Evolutionary conservation across 2,797 vertebrate species (phyloP), one percentile per base, ranked within the genome.

Genomic region (Gymnoscopelus microlampas): DNA sequence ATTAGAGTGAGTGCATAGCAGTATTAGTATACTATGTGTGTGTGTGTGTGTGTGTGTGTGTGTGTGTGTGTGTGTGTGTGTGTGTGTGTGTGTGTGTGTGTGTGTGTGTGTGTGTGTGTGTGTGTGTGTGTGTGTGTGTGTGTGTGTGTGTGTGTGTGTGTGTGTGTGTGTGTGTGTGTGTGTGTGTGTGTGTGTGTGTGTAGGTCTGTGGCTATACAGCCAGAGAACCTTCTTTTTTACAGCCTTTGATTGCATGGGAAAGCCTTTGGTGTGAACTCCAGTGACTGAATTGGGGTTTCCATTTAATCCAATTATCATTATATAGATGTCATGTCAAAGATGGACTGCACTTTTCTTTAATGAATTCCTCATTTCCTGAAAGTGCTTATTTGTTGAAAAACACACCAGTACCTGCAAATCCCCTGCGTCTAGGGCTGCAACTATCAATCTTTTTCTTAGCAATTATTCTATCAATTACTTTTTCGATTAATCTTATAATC

Each of bases 371-470:
- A 29, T 29, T 29, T 29, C 26, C 26, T 29, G 26, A 29, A 29
- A 29, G 26, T 29, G 26, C 26, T 29, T 29, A 29, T 29, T 29
- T 29, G 26, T 29, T 29, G 26, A 29, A 29, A 2, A 29, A 29
- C 26, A 29, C 26, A 29, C 26, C 13, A 48, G 13, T 93, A 96
- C 94, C 85, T 96, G 93, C 71, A 95, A 77, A 84, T 95, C 95
- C 57, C 2, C 3, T 29, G 26, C 2, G 26, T 29, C 26, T 29
- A 29, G 26, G 26, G 26, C 26, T 29, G 2, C 26, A 29, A 29
- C 26, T 29, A 29, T 29, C 26, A 4, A 29, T 29, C 26, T 3
- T 3, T 29, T 29, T 2, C 26, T 3, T 2, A 29, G 26, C 3
- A 2, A 29, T 29, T 29, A 29, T 29, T 29, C 19, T 19, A 19